Conservation (phyloP, 2,113 vertebrate genomes). For the Sturnira hondurensis region DNA sequence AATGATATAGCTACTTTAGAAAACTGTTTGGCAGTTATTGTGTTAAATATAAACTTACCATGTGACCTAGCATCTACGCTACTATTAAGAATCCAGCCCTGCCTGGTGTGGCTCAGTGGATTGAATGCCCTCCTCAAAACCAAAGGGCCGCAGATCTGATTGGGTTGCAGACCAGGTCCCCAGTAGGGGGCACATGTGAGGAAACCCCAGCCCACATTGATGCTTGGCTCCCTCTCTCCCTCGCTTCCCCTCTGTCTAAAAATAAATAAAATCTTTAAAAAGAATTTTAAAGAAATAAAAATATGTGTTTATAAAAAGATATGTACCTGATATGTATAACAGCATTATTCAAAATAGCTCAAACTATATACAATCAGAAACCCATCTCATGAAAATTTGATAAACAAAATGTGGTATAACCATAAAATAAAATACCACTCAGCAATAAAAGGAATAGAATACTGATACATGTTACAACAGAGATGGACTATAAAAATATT, state of each 20-base stretch:
- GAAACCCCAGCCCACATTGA: no score
- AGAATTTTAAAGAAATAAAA: neutral
- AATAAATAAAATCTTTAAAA: neutral
- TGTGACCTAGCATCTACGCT: neutral
- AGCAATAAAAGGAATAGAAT: neutral
- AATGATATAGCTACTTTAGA: neutral
- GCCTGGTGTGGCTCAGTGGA: no score
- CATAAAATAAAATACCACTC: neutral
- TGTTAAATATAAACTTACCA: neutral
- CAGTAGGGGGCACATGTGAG: no score
- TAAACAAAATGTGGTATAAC: neutral
- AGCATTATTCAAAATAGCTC: neutral
- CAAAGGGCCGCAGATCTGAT: no score
- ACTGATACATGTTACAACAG: neutral
- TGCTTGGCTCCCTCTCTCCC: no score
- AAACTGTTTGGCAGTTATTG: neutral
- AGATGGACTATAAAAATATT: neutral
- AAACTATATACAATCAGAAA: neutral
- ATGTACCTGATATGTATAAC: neutral
- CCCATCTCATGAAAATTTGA: neutral
- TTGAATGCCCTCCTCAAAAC: no score
- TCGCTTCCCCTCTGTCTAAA: no score
- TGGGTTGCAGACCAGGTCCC: no score
- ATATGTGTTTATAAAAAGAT: neutral
- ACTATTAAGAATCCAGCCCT: neutral